A percentile compares a stretch with the other conserved stretches of the same genome.
These are phyloP conservation scores for Nothura maculosa DNA, from an alignment of 2,797 vertebrate species.

Conservation along the genomic window DNA sequence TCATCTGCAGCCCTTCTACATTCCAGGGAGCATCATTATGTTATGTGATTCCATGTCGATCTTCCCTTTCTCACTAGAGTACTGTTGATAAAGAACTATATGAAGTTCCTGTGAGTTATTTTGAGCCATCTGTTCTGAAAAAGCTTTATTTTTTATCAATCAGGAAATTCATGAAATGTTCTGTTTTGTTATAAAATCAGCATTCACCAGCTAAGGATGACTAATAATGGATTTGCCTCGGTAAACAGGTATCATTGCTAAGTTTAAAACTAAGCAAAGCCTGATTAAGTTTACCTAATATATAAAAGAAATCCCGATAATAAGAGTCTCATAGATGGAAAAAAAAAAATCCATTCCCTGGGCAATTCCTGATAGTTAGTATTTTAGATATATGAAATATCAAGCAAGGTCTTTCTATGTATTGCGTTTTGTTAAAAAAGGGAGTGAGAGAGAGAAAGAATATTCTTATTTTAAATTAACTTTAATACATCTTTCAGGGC, in stretches of 20 bases:
- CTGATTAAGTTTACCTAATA: not conserved
- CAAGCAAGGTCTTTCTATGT: not conserved
- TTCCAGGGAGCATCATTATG: not conserved
- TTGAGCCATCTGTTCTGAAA: not conserved
- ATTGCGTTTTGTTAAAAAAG: not conserved
- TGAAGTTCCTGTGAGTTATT: rapidly evolving
- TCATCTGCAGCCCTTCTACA: not conserved
- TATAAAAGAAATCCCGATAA: not conserved
- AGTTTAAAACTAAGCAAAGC: not conserved
- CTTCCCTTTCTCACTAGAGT: not conserved
- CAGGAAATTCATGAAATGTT: not conserved
- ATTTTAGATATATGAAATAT: not conserved
- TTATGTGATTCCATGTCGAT: not conserved
- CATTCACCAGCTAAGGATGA: not conserved
- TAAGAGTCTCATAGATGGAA: not conserved
- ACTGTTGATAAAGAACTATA: not conserved
- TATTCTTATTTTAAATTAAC: slow-evolving; percentile 24
- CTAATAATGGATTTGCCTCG: rapidly evolving
- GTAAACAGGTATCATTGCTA: not conserved
- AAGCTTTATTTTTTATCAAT: not conserved
- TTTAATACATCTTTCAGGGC: slow-evolving; percentile 51
- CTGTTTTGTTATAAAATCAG: not conserved
- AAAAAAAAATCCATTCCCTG: not conserved
- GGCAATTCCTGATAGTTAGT: not conserved
- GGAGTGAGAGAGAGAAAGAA: not conserved